Evolutionary conservation across 2,888 invertebrate genomes (phyloP).

Genomic region (Acholoe squamosa): DNA sequence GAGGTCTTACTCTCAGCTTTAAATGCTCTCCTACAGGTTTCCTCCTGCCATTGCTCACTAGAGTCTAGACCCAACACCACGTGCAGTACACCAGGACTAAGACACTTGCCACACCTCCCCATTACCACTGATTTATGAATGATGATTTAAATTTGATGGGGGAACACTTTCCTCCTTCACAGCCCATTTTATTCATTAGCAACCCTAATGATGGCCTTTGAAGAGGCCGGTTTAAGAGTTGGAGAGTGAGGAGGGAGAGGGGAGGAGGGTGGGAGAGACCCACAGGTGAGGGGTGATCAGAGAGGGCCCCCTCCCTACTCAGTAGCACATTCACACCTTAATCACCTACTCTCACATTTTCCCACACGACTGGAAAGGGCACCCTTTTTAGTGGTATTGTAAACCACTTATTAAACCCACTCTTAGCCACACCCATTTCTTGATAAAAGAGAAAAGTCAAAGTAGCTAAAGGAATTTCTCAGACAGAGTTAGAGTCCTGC

Average conservation of each 20-base stretch:
- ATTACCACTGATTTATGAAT: conserved; percentile 20
- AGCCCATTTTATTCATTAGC: conserved; percentile 36
- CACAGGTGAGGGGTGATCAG: not conserved
- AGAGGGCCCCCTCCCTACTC: not conserved
- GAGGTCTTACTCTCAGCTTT: too few species aligned
- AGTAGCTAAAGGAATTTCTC: too few species aligned
- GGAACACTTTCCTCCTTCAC: conserved; percentile 26
- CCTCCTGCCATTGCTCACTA: too few species aligned
- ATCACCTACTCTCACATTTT: conserved; percentile 12
- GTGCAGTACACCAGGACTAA: too few species aligned
- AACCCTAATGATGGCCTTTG: conserved; percentile 17
- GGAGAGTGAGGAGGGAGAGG: conserved; percentile 13
- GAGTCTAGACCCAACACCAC: too few species aligned
- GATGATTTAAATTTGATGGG: conserved; percentile 34
- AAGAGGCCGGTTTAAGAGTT: not conserved
- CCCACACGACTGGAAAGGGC: conserved; percentile 20
- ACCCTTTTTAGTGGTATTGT: too few species aligned
- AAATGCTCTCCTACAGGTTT: too few species aligned
- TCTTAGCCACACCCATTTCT: too few species aligned
- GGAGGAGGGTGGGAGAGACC: not conserved
- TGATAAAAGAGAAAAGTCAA: too few species aligned
- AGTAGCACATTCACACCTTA: not conserved
- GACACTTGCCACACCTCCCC: not conserved
- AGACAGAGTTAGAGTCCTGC: too few species aligned
- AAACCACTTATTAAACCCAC: too few species aligned